phyloP scores from a whole-genome alignment of 2,797 vertebrate species.

The Hipposideros larvatus region DNA sequence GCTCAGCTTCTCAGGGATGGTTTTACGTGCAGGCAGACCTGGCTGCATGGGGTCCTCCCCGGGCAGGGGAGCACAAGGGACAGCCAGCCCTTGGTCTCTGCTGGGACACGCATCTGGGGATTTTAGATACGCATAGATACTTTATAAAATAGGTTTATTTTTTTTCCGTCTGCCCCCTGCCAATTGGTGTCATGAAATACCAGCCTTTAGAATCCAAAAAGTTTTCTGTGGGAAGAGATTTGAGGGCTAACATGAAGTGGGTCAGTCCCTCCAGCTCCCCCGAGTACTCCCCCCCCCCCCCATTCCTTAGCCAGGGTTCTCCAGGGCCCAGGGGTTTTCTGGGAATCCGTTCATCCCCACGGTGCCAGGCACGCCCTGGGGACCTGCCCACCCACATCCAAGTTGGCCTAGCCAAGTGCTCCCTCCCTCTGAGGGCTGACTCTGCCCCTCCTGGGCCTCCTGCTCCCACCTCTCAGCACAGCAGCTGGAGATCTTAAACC shows the following conservation, averaged over 20 bases:
- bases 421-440: rapidly evolving
- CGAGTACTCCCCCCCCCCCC: not conserved
- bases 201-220: not conserved
- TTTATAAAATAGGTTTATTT: not conserved
- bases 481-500: not conserved
- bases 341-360: rapidly evolving
- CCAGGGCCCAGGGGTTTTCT: not conserved
- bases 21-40: not conserved
- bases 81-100: not conserved
- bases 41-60: not conserved
- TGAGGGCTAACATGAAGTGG: not conserved
- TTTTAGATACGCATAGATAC: not conserved
- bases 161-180: not conserved
- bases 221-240: not conserved
- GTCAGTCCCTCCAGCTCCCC: not conserved
- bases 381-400: too few species aligned
- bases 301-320: not conserved
- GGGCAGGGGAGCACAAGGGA: not conserved
- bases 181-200: not conserved
- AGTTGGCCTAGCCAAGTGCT: not conserved
- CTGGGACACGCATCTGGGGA: not conserved
- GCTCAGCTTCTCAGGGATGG: not conserved
- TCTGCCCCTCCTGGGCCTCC: rapidly evolving
- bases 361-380: not conserved
- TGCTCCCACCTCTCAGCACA: not conserved